Conservation (phyloP, 2,113 vertebrate genomes). For the Centropristis striata region DNA sequence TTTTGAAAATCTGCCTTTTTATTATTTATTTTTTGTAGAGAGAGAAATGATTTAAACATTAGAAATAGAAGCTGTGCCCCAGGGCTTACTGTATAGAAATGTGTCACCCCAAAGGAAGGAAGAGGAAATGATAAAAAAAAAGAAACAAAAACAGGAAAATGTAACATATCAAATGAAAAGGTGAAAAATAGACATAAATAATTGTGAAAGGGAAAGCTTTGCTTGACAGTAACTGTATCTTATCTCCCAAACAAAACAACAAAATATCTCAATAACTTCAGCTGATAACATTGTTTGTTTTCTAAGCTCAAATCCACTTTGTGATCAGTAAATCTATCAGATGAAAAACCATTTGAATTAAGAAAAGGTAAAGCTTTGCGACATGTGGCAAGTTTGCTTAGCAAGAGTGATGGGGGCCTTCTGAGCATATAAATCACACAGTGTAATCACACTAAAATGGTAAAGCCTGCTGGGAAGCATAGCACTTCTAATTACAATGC, state of each 20-base stretch:
- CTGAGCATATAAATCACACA: constrained; percentile 59
- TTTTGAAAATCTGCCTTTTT: constrained; percentile 18
- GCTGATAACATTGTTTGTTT: neutral
- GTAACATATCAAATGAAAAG: constrained; percentile 11
- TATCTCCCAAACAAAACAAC: neutral
- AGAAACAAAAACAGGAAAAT: neutral
- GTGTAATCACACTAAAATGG: constrained; percentile 65
- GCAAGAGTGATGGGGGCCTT: constrained; percentile 27
- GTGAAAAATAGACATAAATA: constrained; percentile 6
- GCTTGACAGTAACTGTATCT: neutral
- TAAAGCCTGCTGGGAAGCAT: constrained; percentile 46
- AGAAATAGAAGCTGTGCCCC: neutral
- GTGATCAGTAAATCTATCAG: constrained; percentile 2
- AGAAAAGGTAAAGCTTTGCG: constrained; percentile 5
- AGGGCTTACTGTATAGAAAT: neutral
- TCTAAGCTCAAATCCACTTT: constrained; percentile 16
- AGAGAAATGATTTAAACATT: constrained; percentile 12
- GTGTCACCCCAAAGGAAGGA: neutral
- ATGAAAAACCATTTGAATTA: constrained; percentile 10
- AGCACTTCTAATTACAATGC: constrained; percentile 65
- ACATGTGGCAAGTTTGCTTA: constrained; percentile 43
- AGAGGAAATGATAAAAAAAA: neutral
- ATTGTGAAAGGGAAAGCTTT: neutral
- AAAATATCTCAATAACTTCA: neutral
- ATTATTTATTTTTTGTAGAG: constrained; percentile 13